Base-by-base conservation (phyloP, 1,140 invertebrate species). In the Bombus sylvicola region DNA sequence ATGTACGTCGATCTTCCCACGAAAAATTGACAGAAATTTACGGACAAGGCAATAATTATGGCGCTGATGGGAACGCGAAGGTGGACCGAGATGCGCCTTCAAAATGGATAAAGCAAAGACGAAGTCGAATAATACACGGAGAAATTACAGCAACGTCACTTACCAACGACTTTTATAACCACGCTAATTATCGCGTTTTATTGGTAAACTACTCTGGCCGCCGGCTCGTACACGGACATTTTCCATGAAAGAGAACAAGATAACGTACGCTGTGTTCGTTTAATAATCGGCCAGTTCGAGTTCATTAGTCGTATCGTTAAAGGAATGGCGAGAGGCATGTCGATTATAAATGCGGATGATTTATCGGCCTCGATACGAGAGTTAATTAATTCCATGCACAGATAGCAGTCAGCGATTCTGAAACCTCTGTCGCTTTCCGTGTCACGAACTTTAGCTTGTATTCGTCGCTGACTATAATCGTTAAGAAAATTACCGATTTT, bases 321-420 rank as follows among this genome's bases (percentile, higher is more conserved):
- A 25, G 47, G 8, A 12, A 39, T 25, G 28, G 12, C 31, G n/a
- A 12, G n/a, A 12, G 53, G 37, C 28, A 53, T 28, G 41, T 8
- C 47, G 31, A 13, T 62, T 43, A 34, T 59, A 62, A 59, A 39
- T 37, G 47, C 34, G 53, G 2, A 28, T 62, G 72, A 83, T 83
- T 83, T 83, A 77, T 77, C 81, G 62, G 34, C 57, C 28, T 22
- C 43, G 81, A 83, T 83, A 66, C 37, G 15, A 10, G 41, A 31
- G 71, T 37, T 43, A 85, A 89, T 88, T 88, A 89, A 88, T 89
- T 85, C 71, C 15, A 6, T 71, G 25, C 74, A 37, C 41, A 12
- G 41, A 79, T 53, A 53, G 47, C 47, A 22, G 47, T 8, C 47
- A 53, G 18, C 31, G 31, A 68, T 57, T 85, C 78, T 2, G 59